Evolutionary conservation across 2,888 invertebrate species (phyloP).

Genomic region (Hyposoter didymator): DNA sequence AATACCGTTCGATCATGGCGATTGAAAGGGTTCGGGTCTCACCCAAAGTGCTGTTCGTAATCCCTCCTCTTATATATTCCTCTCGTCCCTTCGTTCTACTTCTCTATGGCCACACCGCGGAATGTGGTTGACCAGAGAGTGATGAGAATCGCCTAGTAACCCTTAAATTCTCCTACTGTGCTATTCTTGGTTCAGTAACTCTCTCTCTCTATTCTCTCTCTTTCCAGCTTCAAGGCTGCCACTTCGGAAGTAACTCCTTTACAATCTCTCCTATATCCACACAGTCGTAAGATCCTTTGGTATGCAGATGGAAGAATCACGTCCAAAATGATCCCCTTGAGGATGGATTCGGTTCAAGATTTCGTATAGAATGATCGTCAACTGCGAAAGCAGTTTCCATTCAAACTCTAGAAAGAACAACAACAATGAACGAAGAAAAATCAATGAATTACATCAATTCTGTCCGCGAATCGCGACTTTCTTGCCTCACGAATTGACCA

Average conservation of each 20-base stretch:
- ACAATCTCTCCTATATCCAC: constrained; percentile 17
- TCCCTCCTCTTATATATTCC: constrained; percentile 16
- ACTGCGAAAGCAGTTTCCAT: not conserved
- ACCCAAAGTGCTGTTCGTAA: constrained; percentile 28
- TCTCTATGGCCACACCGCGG: constrained; percentile 17
- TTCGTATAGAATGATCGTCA: not conserved
- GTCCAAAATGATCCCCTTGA: not conserved
- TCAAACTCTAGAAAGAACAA: not conserved
- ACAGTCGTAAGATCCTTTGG: constrained; percentile 52
- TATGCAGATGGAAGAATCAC: constrained; percentile 48
- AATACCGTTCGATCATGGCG: constrained; percentile 28
- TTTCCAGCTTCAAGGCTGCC: constrained; percentile 26
- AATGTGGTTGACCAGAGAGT: constrained; percentile 61
- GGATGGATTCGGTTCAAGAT: not conserved
- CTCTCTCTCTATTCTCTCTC: constrained; percentile 35
- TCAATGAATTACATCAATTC: not conserved
- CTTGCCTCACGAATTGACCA: too few species aligned
- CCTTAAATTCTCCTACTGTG: constrained; percentile 16
- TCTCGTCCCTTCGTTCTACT: not conserved
- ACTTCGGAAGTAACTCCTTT: constrained; percentile 47
- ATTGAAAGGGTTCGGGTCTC: constrained; percentile 42
- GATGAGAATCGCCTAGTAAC: constrained; percentile 62
- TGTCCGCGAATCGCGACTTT: not conserved
- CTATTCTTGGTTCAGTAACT: constrained; percentile 41
- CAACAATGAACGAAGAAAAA: not conserved